Evolutionary conservation across 2,888 invertebrate genomes (phyloP).

Genomic region (Teleiodes luculella): DNA sequence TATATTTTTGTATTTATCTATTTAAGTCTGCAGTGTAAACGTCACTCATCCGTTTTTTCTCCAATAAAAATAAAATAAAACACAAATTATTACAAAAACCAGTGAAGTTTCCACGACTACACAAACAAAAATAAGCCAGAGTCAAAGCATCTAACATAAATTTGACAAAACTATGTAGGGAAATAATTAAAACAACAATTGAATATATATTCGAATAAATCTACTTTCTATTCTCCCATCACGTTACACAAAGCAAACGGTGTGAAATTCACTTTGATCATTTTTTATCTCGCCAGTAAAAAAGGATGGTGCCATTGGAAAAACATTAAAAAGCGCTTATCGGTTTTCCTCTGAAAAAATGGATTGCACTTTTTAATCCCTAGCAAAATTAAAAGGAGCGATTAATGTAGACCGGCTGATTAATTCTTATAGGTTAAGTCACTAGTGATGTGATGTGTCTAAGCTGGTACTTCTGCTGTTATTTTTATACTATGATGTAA

Average conservation of each 20-base stretch:
- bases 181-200: too few species aligned
- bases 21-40: too few species aligned
- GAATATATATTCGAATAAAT: too few species aligned
- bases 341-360: constrained; percentile 12
- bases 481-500: too few species aligned
- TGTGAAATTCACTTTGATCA: constrained; percentile 10
- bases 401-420: constrained; percentile 32
- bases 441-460: neutral
- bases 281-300: constrained; percentile 15
- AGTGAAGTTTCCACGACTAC: too few species aligned
- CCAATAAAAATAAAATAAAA: too few species aligned
- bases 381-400: constrained; percentile 29
- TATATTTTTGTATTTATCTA: too few species aligned
- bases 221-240: neutral
- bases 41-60: too few species aligned
- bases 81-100: too few species aligned
- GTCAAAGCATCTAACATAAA: too few species aligned
- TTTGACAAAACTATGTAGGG: too few species aligned
- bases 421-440: constrained; percentile 29
- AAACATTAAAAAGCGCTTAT: constrained; percentile 15
- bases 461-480: neutral
- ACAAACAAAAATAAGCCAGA: too few species aligned
- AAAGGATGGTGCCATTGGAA: constrained; percentile 10
- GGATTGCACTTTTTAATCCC: constrained; percentile 27
- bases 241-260: neutral